Conservation (phyloP, 2,888 invertebrate genomes). For the Odontothrips loti region DNA sequence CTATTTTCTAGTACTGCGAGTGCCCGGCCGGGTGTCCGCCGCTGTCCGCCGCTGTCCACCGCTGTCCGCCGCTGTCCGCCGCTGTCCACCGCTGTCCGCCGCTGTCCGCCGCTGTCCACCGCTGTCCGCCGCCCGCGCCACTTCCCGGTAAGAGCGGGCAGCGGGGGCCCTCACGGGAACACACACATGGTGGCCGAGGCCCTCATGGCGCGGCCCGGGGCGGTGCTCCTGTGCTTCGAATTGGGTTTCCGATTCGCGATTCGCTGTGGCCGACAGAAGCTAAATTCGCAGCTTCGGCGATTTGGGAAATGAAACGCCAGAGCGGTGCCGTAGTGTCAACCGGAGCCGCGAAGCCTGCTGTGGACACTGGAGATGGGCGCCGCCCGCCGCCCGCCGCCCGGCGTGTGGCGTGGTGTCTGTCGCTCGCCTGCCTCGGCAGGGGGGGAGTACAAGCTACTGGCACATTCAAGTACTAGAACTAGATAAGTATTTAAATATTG, state of each 20-base stretch:
- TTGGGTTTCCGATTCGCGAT: not conserved
- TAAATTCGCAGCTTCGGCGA: slow-evolving; percentile 1
- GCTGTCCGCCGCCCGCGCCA: not conserved
- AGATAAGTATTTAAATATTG: too few species aligned
- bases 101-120: not conserved
- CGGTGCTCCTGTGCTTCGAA: too few species aligned
- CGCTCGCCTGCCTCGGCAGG: too few species aligned
- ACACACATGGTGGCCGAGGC: not conserved
- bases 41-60: not conserved
- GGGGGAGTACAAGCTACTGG: too few species aligned
- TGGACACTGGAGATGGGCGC: too few species aligned
- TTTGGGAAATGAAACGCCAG: not conserved
- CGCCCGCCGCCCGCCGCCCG: too few species aligned
- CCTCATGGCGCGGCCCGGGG: not conserved
- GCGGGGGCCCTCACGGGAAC: too few species aligned
- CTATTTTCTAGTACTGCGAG: not conserved
- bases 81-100: not conserved
- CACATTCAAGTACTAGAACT: too few species aligned
- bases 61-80: not conserved
- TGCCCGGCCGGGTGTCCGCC: not conserved
- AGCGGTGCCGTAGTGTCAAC: not conserved
- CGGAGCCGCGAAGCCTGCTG: too few species aligned
- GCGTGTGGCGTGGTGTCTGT: too few species aligned
- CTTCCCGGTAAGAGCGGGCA: too few species aligned
- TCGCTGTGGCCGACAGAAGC: not conserved